Base-by-base conservation (phyloP, 2,888 invertebrate species). In the Biston stratarius region DNA sequence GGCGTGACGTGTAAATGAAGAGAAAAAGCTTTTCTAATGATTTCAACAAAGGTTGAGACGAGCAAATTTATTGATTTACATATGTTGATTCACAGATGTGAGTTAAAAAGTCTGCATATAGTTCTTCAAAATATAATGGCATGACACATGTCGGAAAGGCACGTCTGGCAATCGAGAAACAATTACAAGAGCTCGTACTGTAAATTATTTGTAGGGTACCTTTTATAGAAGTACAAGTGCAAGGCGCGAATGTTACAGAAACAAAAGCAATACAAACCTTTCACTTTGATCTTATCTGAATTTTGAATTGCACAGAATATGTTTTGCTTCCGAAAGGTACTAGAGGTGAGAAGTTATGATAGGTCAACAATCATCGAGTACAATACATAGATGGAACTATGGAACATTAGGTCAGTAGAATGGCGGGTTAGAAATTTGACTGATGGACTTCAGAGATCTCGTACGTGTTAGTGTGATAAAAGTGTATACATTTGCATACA, bases 241-340 rank as follows among this genome's bases (percentile, higher is more conserved):
- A 62, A 55, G 65, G 67, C 68, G 71, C 67, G 70, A 73, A 73
- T 66, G 53, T 66, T 69, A 74, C 68, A 58, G 57, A 73, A 72
- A 66, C 55, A 63, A 67, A 63, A 65, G 65, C 71, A 76, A 74
- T 69, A 67, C 69, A 74, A 74, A 70, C 79, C 82, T 84, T 83
- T 84, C 83, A 80, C 81, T 81, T 72, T 64, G 82, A 82, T 83
- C 58, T 63, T 71, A 84, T 82, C 82, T 75, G 59, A 33, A 76
- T 67, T 66, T 69, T 72, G 70, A 76, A 73, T 75, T 73, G 57
- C 65, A 57, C 70, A 64, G 73, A 75, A 71, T 74, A 70, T 62
- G 72, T 76, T 78, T 78, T 77, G 82, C 83, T 83, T 78, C 84
- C 78, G 82, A 82, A 80, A 79, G 77, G 76, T 77, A 81, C 72